Evolutionary conservation across 23 tunicate species (phyloP).

Genomic region (Halocynthia aurantium): DNA sequence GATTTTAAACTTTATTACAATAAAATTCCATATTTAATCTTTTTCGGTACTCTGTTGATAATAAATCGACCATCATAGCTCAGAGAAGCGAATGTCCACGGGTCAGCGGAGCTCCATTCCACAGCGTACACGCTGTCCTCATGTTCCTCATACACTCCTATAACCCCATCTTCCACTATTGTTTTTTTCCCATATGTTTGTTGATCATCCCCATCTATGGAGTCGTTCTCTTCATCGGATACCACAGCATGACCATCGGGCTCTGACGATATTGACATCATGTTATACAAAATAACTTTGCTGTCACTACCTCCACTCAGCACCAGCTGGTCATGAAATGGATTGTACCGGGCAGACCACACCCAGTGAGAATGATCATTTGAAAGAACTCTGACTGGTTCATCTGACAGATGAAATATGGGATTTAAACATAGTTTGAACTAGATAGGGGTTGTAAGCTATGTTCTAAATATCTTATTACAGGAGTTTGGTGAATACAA

Average conservation of each 20-base stretch:
- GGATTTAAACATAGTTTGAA: too few relatives aligned
- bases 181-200: background rate
- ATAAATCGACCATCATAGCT: constrained; percentile 94
- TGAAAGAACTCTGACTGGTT: constrained; percentile 8
- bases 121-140: constrained; percentile 95
- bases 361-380: constrained; percentile 85
- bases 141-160: constrained; percentile 89
- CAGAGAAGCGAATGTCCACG: constrained; percentile 95
- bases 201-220: constrained; percentile 8
- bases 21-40: constrained; percentile 87
- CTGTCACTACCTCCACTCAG: constrained; percentile 89
- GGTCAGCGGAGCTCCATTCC: constrained; percentile 95
- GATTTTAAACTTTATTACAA: constrained; percentile 19
- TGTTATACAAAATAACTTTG: constrained; percentile 64
- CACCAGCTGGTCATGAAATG: constrained; percentile 91
- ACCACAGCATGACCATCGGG: background rate
- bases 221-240: background rate
- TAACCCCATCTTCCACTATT: constrained; percentile 49
- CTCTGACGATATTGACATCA: constrained; percentile 32
- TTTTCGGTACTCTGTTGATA: constrained; percentile 95
- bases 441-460: too few relatives aligned
- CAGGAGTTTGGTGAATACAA: too few relatives aligned
- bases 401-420: background rate
- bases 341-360: constrained; percentile 82
- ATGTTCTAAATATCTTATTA: too few relatives aligned